These are phyloP conservation scores for Jordanella pulchra DNA, from an alignment of 2,797 vertebrate species.

Conservation along the genomic window DNA sequence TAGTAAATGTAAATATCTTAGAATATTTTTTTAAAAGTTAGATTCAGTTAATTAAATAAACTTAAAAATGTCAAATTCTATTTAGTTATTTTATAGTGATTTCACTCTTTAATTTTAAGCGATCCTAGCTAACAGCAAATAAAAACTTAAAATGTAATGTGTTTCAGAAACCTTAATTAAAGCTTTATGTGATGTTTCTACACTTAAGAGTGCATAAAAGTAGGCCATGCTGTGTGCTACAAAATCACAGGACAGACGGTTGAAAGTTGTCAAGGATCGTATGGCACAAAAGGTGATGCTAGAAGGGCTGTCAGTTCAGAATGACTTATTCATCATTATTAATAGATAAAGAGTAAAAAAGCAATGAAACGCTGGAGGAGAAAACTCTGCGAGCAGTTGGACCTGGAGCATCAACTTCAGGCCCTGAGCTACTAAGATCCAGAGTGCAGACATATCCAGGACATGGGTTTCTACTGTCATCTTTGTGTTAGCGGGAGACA, in stretches of 20 bases:
- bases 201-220: not conserved
- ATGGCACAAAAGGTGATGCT: not conserved
- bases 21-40: not conserved
- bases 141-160: not conserved
- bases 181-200: not conserved
- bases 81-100: too few relatives aligned
- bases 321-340: not conserved
- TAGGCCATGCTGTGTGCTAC: not conserved
- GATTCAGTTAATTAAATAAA: too few relatives aligned
- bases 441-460: not conserved
- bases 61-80: too few relatives aligned
- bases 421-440: not conserved
- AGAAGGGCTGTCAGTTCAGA: not conserved
- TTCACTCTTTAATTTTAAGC: too few relatives aligned
- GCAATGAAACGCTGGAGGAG: not conserved
- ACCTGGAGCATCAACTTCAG: not conserved
- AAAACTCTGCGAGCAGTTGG: not conserved
- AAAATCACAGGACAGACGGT: not conserved
- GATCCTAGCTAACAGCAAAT: not conserved
- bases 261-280: not conserved
- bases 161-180: not conserved
- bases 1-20: not conserved
- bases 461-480: not conserved
- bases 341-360: too few relatives aligned
- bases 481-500: not conserved